phyloP scores from a whole-genome alignment of 2,113 vertebrate species.

The Tamias sibiricus region DNA sequence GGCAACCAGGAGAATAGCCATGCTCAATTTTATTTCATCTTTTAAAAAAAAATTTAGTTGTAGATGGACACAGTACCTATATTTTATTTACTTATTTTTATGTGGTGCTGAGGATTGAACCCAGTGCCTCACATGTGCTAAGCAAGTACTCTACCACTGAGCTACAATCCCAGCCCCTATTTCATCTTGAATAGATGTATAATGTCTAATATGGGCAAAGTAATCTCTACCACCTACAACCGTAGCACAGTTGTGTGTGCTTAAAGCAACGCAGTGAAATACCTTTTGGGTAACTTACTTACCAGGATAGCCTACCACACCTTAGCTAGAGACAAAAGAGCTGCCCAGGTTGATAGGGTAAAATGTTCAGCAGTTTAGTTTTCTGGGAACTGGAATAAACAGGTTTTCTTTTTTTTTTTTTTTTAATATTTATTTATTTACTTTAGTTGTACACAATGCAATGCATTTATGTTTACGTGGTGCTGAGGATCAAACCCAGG shows the following conservation, averaged over 20 bases:
- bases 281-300: background rate
- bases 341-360: slow-evolving; percentile 25
- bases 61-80: too few relatives aligned
- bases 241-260: background rate
- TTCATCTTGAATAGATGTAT: slow-evolving; percentile 14
- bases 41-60: background rate
- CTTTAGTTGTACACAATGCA: too few relatives aligned
- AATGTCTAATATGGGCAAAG: slow-evolving; percentile 13
- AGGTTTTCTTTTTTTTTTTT: too few relatives aligned
- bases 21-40: slow-evolving; percentile 42
- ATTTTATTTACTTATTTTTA: too few relatives aligned
- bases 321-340: slow-evolving; percentile 20
- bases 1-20: slow-evolving; percentile 15
- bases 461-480: too few relatives aligned
- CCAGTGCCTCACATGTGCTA: too few relatives aligned
- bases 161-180: too few relatives aligned
- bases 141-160: too few relatives aligned
- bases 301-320: background rate
- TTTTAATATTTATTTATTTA: too few relatives aligned
- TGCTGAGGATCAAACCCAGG: too few relatives aligned
- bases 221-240: too few relatives aligned
- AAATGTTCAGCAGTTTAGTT: slow-evolving; percentile 44
- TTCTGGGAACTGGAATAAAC: slow-evolving; percentile 60
- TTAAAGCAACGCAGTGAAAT: background rate
- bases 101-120: too few relatives aligned